Evolutionary conservation across 2,888 invertebrate genomes (phyloP).

Genomic region (Siphlonurus alternatus): DNA sequence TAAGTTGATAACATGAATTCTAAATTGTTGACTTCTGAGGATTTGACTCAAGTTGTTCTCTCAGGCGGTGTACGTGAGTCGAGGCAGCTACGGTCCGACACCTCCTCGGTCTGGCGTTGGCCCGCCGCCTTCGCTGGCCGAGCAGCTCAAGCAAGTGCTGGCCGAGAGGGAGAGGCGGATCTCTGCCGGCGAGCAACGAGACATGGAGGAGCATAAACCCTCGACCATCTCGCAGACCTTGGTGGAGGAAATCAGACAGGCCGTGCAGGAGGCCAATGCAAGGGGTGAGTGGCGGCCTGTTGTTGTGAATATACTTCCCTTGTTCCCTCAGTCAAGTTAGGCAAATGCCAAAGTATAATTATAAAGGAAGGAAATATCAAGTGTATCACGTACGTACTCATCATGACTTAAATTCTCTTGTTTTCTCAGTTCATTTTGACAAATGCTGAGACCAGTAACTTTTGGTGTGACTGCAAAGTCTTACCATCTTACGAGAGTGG

Average conservation of each 20-base stretch:
- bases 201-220: slow-evolving; percentile 7
- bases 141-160: slow-evolving; percentile 72
- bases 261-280: slow-evolving; percentile 75
- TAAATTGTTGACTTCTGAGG: no score
- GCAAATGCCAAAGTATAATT: not conserved
- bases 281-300: slow-evolving; percentile 39
- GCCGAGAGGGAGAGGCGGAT: slow-evolving; percentile 68
- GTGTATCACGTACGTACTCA: no score
- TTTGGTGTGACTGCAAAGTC: no score
- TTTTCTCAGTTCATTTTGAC: no score
- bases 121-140: slow-evolving; percentile 63
- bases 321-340: not conserved
- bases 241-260: slow-evolving; percentile 73
- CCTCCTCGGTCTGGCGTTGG: slow-evolving; percentile 33
- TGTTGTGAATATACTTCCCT: not conserved
- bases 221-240: slow-evolving; percentile 63
- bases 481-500: no score
- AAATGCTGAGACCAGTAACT: no score
- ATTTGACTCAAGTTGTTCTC: not conserved
- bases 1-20: no score
- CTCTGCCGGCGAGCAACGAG: slow-evolving; percentile 18
- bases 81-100: slow-evolving; percentile 29
- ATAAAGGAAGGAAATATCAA: not conserved
- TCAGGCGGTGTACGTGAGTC: not conserved
- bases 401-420: no score